Base-by-base conservation (phyloP, 1,140 invertebrate genomes). In the Drosophila guanche region DNA sequence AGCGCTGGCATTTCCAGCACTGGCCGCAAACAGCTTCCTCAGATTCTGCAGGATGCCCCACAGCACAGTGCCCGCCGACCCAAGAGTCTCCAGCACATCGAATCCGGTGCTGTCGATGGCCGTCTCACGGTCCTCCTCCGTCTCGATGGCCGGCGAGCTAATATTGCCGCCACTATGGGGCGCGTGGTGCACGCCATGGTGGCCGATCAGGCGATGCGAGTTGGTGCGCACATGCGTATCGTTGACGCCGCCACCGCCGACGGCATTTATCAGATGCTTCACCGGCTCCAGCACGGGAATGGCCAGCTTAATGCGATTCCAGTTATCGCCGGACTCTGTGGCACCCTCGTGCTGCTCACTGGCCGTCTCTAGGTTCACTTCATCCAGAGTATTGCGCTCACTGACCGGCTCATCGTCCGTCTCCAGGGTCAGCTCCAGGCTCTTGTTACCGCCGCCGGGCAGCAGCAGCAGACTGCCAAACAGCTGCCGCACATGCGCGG, bases 201-300 rank as follows among this genome's bases (percentile, higher is more conserved):
- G 76, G 2, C 79, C 73, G 20, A 77, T 62, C 45, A 90, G 43
- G 5, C 79, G 71, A 45, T 90, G 88, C 3, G 73, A 60, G 37
- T 90, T 86, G 41, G 29, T 69, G 12, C 67, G 69, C 16, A 86
- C 78, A 48, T 83, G 79, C 5, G 84, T 74, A n/a, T 90, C 69
- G 27, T 90, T 90, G 0, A 90, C 79, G 1, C 54, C 76, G 12
- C 88, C 88, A 0, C 84, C 89, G 4, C 89, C 74, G 4, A 90
- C 89, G 2, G 89, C 60, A 33, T 90, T 90, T 5, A 90, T 22
- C 14, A 90, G 46, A 66, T 90, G 83, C 56, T 71, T 85, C 2
- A 90, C 89, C 3, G 89, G 84, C 55, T 90, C 89, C 46, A 90
- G 56, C 4, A 89, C 88, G 0, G 83, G 88, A 51, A 90, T 90